Conservation (phyloP, 2,797 vertebrate genomes). For the Smutsia gigantea region DNA sequence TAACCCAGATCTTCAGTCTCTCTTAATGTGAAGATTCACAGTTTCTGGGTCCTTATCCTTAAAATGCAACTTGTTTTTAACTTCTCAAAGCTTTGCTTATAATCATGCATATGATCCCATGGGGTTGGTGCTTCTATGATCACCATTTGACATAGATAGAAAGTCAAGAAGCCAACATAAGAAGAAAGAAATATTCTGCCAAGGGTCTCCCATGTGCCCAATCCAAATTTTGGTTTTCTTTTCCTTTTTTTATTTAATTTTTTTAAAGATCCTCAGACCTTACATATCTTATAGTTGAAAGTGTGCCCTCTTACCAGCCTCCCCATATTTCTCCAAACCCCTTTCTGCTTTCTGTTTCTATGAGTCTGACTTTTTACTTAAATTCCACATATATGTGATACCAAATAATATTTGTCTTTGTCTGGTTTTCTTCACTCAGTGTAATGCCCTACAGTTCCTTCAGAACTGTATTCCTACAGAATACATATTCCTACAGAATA, state of each 20-base stretch:
- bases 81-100: not conserved
- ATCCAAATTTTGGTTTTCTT: not conserved
- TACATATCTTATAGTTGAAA: not conserved
- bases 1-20: not conserved
- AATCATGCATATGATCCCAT: rapidly evolving
- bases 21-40: not conserved
- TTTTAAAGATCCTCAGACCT: not conserved
- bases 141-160: not conserved
- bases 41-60: not conserved
- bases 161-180: not conserved
- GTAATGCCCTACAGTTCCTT: no score
- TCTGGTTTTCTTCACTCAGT: not conserved
- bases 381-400: not conserved
- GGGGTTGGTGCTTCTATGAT: not conserved
- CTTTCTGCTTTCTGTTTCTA: not conserved
- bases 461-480: no score
- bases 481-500: not conserved
- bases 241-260: not conserved
- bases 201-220: rapidly evolving
- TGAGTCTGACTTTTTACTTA: not conserved
- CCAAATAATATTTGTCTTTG: not conserved
- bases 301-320: not conserved
- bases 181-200: not conserved
- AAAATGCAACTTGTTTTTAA: not conserved
- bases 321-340: no score